Percentiles rank a stretch among this genome's conserved stretches.
phyloP scores from a whole-genome alignment of 2,113 vertebrate genomes.

The Cottus gobio region DNA sequence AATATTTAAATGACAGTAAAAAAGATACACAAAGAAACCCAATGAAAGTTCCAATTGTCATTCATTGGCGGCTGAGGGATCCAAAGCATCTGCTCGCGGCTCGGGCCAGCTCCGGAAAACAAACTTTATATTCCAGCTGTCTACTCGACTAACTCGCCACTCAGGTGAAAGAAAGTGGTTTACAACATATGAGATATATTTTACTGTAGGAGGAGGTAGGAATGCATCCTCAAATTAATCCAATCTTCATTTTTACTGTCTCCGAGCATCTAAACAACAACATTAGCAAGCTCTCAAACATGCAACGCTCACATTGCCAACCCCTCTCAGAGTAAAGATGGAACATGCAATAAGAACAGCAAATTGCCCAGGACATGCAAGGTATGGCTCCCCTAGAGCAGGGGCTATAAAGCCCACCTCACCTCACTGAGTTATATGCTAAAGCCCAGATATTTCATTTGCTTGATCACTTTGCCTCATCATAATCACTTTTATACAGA shows the following conservation, averaged over 20 bases:
- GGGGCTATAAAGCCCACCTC: slow-evolving; percentile 78
- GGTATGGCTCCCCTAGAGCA: slow-evolving; percentile 68
- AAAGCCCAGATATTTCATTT: slow-evolving; percentile 82
- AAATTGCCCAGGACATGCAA: slow-evolving; percentile 78
- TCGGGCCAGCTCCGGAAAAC: neutral
- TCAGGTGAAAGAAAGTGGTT: slow-evolving; percentile 14
- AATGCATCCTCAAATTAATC: slow-evolving; percentile 14
- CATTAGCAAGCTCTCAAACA: slow-evolving; percentile 48
- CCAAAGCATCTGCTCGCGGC: neutral
- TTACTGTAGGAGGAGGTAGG: neutral
- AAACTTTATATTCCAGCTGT: slow-evolving; percentile 9
- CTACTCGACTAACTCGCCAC: slow-evolving; percentile 18
- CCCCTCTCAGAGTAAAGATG: slow-evolving; percentile 50
- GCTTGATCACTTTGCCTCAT: slow-evolving; percentile 84
- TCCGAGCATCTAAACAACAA: slow-evolving; percentile 40
- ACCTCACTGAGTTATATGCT: slow-evolving; percentile 76
- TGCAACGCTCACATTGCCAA: slow-evolving; percentile 28
- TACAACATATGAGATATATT: neutral
- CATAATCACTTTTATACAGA: slow-evolving; percentile 78
- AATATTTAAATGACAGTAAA: neutral
- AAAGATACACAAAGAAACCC: neutral
- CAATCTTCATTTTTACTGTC: neutral
- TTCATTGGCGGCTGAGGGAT: neutral
- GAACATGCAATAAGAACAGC: slow-evolving; percentile 70
- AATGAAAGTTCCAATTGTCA: neutral